Percentiles rank a stretch among this genome's conserved stretches.
Conservation (phyloP, 2,797 vertebrate genomes). For the Malurus leucopterus region DNA sequence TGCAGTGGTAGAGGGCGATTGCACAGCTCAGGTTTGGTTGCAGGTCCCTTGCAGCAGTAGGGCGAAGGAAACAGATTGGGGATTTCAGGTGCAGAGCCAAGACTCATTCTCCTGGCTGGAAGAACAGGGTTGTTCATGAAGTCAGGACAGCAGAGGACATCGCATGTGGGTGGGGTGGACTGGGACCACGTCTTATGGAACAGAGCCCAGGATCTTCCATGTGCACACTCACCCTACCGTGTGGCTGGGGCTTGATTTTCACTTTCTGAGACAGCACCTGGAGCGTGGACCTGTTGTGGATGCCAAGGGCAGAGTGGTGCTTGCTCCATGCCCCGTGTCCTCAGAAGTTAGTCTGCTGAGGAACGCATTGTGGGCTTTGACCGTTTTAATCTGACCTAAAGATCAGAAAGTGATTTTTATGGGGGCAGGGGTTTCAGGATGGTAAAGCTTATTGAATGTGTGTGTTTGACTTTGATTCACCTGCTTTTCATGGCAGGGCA, state of each 20-base stretch:
- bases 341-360: background rate
- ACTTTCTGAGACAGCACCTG: background rate
- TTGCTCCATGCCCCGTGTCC: background rate
- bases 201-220: background rate
- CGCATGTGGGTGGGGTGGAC: background rate
- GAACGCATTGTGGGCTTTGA: background rate
- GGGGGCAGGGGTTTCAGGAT: background rate
- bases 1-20: background rate
- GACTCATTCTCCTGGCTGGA: background rate
- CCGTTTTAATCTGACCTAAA: background rate
- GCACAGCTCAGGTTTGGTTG: background rate
- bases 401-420: background rate
- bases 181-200: background rate
- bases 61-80: background rate
- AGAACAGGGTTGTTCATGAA: background rate
- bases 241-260: background rate
- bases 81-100: background rate
- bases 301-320: background rate
- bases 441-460: background rate
- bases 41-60: background rate
- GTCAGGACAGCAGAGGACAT: background rate
- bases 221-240: accelerated
- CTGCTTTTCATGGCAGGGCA: background rate
- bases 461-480: background rate
- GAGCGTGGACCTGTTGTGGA: background rate